Conservation (phyloP, 2,888 invertebrate species). For the Deilephila elpenor region DNA sequence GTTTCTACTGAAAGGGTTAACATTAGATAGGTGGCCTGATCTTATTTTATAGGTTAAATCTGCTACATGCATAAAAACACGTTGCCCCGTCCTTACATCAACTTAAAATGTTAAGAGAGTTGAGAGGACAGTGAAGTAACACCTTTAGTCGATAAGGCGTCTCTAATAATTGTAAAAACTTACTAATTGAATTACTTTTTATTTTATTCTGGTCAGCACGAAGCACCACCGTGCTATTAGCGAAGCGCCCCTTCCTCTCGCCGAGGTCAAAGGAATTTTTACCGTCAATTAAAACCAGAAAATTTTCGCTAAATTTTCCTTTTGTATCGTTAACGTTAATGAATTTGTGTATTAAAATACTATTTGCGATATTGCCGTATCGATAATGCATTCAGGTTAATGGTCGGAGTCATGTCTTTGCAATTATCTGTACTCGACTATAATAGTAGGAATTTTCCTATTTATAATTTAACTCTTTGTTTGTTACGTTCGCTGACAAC, state of each 20-base stretch:
- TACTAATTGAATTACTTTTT: background rate
- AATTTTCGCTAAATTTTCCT: slow-evolving; percentile 76
- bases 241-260: slow-evolving; percentile 5
- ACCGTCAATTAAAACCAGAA: slow-evolving; percentile 50
- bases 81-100: too few relatives aligned
- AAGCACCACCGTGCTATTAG: background rate
- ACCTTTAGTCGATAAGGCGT: too few relatives aligned
- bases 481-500: slow-evolving; percentile 49
- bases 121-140: too few relatives aligned
- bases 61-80: too few relatives aligned
- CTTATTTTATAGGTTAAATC: too few relatives aligned
- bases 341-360: slow-evolving; percentile 64
- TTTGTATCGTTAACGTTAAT: slow-evolving; percentile 65
- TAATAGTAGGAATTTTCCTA: slow-evolving; percentile 81
- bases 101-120: too few relatives aligned
- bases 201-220: background rate
- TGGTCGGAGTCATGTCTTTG: slow-evolving; percentile 57
- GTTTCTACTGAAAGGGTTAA: too few relatives aligned
- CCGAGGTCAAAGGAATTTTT: slow-evolving; percentile 61
- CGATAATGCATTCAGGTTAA: slow-evolving; percentile 72
- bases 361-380: slow-evolving; percentile 70
- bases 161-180: too few relatives aligned
- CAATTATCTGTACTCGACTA: slow-evolving; percentile 60
- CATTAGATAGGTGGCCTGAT: too few relatives aligned
- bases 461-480: slow-evolving; percentile 63